phyloP scores from a whole-genome alignment of 2,113 vertebrate species.

The Ophiodon elongatus region DNA sequence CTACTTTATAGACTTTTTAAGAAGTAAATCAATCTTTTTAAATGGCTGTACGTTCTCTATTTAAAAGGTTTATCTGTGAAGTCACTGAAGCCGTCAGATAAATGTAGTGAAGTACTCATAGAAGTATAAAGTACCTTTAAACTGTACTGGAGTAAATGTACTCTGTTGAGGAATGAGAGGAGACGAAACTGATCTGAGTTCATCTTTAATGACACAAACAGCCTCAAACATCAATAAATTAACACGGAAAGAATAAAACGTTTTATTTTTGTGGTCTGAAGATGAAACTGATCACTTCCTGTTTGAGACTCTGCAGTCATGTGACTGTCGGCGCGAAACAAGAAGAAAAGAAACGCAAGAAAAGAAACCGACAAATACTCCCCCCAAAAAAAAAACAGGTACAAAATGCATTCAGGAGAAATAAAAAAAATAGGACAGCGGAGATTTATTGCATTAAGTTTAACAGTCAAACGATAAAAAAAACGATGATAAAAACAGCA shows the following conservation, averaged over 20 bases:
- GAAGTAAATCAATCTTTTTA: background rate
- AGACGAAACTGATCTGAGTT: conserved; percentile 9
- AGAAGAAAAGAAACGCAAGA: background rate
- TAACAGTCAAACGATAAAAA: background rate
- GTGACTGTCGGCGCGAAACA: background rate
- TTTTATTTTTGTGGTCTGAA: background rate
- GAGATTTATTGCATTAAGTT: conserved; percentile 26
- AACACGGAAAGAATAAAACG: background rate
- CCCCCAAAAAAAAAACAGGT: background rate
- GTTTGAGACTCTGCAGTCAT: background rate
- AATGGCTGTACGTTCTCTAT: background rate
- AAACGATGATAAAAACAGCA: background rate
- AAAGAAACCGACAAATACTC: background rate
- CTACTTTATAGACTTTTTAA: background rate
- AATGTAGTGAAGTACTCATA: background rate
- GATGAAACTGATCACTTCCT: background rate
- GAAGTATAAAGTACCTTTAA: background rate
- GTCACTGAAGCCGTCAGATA: background rate
- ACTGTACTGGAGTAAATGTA: background rate
- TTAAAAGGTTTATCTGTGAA: background rate
- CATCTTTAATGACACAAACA: conserved; percentile 61
- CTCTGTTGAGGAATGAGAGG: background rate
- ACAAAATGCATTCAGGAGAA: background rate
- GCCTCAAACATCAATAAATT: conserved; percentile 41
- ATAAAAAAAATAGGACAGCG: no score